phyloP scores from a whole-genome alignment of 2,797 vertebrate genomes.

The Onychomys arenicola region DNA sequence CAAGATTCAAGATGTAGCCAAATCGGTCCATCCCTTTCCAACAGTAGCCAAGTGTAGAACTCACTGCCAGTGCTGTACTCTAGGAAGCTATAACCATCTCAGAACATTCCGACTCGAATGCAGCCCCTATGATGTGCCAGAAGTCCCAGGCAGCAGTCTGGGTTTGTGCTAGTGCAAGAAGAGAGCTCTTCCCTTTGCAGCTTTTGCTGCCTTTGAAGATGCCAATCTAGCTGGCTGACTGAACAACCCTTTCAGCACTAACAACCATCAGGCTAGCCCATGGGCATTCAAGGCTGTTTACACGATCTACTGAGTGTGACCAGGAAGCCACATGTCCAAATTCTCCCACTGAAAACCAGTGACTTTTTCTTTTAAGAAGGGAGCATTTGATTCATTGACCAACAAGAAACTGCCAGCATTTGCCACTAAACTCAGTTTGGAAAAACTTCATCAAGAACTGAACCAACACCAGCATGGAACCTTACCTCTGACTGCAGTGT shows the following conservation, averaged over 20 bases:
- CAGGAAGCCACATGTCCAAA: conserved; percentile 42
- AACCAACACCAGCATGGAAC: neutral
- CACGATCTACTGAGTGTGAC: neutral
- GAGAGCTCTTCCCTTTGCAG: neutral
- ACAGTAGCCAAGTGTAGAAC: neutral
- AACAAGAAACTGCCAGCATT: neutral
- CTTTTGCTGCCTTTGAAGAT: conserved; percentile 44
- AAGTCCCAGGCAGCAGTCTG: neutral
- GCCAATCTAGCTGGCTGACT: neutral
- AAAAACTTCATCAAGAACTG: neutral
- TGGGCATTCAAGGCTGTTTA: conserved; percentile 25
- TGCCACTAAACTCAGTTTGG: conserved; percentile 12
- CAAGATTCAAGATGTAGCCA: neutral
- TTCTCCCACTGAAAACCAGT: neutral
- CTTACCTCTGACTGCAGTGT: neutral
- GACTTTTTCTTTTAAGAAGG: conserved; percentile 13
- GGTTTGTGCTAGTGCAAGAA: neutral
- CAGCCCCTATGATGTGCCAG: neutral
- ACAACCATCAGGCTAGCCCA: neutral
- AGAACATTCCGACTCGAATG: neutral
- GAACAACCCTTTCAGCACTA: neutral
- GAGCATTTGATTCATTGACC: conserved; percentile 64
- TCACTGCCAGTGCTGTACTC: neutral
- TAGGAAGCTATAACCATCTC: conserved; percentile 43
- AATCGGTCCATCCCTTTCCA: conserved; percentile 9